A percentile compares a stretch with the other conserved stretches of the same genome.
phyloP scores from a whole-genome alignment of 2,113 vertebrate genomes.

The Formicarius rufipectus region DNA sequence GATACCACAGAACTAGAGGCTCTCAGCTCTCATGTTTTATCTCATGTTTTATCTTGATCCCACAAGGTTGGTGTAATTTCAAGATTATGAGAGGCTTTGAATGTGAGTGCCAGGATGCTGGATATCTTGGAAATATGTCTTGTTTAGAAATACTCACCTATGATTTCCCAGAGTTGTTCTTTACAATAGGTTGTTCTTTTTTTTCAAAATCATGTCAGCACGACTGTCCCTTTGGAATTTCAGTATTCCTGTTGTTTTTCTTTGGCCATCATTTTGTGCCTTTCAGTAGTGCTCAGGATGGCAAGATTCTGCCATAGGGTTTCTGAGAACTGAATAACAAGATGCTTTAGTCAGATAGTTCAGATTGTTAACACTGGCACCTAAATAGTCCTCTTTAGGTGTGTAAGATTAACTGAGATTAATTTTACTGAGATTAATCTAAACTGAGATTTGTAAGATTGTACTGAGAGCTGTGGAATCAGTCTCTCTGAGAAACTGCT shows the following conservation, averaged over 20 bases:
- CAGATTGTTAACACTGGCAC: not conserved
- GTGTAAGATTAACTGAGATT: not conserved
- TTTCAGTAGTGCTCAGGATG: not conserved
- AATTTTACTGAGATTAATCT: too few species aligned
- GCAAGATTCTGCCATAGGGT: not conserved
- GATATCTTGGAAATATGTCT: constrained; percentile 11
- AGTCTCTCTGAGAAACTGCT: not conserved
- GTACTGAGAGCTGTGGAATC: not conserved
- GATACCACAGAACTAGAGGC: not conserved
- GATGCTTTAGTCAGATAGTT: not conserved
- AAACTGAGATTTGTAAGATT: too few species aligned
- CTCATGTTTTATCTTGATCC: not conserved
- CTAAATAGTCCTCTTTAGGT: not conserved
- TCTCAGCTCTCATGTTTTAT: not conserved
- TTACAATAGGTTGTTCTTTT: not conserved
- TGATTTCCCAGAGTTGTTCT: constrained; percentile 30
- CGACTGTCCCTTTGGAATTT: not conserved
- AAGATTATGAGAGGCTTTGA: not conserved
- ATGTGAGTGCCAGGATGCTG: not conserved
- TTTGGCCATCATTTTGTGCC: not conserved
- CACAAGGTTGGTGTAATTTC: not conserved
- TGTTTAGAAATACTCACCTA: not conserved
- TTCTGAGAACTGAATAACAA: not conserved
- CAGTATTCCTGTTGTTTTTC: not conserved
- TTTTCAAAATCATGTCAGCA: not conserved